Evolutionary conservation across 2,888 invertebrate genomes (phyloP).

Genomic region (Masnerella sp.): DNA sequence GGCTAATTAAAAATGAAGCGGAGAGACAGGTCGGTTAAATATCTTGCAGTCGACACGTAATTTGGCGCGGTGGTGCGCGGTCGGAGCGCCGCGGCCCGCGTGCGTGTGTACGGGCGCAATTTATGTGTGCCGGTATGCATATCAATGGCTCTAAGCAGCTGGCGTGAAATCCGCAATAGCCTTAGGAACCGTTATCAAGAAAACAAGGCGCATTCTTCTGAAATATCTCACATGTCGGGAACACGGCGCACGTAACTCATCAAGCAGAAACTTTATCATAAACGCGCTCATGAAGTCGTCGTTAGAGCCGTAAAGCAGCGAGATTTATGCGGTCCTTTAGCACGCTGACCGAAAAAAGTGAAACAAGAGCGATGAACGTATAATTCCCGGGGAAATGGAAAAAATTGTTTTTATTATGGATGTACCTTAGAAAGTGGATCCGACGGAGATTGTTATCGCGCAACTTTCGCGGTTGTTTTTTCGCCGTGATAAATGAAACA

Average conservation of each 20-base stretch:
- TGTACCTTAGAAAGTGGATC: slow-evolving; percentile 21
- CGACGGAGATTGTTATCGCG: slow-evolving; percentile 27
- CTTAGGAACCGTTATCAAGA: slow-evolving; percentile 55
- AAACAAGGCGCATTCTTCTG: slow-evolving; percentile 55
- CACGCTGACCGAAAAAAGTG: background rate
- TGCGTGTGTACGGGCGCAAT: slow-evolving; percentile 11
- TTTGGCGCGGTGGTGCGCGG: background rate
- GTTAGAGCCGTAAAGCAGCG: slow-evolving; percentile 22
- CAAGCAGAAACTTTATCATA: slow-evolving; percentile 42
- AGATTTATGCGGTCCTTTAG: no score
- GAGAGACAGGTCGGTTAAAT: slow-evolving; percentile 25
- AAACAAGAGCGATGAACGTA: background rate
- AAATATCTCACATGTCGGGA: slow-evolving; percentile 53
- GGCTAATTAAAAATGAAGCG: slow-evolving; percentile 42
- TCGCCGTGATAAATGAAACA: slow-evolving; percentile 31
- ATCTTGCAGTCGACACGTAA: slow-evolving; percentile 20
- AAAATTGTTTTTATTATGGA: background rate
- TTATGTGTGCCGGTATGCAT: slow-evolving; percentile 43
- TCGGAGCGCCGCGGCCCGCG: slow-evolving; percentile 1
- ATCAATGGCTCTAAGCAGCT: slow-evolving; percentile 55
- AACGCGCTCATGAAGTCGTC: slow-evolving; percentile 17
- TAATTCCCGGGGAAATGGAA: background rate
- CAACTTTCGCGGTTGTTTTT: slow-evolving; percentile 31
- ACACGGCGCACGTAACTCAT: slow-evolving; percentile 47
- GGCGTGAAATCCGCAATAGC: slow-evolving; percentile 56